Conservation (phyloP, 2,113 vertebrate genomes). For the Tricholaema leucomelas region DNA sequence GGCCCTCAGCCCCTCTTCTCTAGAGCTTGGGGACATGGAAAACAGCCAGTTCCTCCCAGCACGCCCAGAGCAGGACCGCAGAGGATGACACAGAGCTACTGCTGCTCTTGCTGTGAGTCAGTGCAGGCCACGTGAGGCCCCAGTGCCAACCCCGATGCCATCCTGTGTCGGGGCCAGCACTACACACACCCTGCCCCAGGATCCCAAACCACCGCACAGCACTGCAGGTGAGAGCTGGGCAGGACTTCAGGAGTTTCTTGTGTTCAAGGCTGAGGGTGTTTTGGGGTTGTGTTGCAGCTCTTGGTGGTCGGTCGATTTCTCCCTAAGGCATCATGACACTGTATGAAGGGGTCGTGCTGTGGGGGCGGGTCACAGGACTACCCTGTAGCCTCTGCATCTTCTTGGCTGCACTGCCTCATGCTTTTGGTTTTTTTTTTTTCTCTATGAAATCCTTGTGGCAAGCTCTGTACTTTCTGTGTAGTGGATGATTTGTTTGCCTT, state of each 20-base stretch:
- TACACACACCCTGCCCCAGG: background rate
- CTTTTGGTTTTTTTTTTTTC: background rate
- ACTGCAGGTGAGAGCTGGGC: background rate
- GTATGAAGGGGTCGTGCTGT: background rate
- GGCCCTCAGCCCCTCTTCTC: rapidly evolving
- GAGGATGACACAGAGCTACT: rapidly evolving
- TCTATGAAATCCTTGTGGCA: rapidly evolving
- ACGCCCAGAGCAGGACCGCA: rapidly evolving
- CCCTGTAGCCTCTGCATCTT: background rate
- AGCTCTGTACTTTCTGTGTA: rapidly evolving
- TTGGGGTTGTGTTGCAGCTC: background rate
- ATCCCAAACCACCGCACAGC: background rate
- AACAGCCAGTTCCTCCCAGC: background rate
- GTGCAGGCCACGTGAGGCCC: background rate
- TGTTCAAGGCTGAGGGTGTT: background rate
- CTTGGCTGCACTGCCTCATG: background rate
- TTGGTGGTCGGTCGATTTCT: background rate
- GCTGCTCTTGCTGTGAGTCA: background rate
- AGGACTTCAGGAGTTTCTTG: background rate
- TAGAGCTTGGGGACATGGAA: rapidly evolving
- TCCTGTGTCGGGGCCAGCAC: background rate
- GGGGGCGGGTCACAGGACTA: background rate
- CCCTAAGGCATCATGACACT: rapidly evolving
- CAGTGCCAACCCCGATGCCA: rapidly evolving
- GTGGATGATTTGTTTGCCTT: background rate